phyloP scores from a whole-genome alignment of 1,140 invertebrate species.

The Aphis craccivora region DNA sequence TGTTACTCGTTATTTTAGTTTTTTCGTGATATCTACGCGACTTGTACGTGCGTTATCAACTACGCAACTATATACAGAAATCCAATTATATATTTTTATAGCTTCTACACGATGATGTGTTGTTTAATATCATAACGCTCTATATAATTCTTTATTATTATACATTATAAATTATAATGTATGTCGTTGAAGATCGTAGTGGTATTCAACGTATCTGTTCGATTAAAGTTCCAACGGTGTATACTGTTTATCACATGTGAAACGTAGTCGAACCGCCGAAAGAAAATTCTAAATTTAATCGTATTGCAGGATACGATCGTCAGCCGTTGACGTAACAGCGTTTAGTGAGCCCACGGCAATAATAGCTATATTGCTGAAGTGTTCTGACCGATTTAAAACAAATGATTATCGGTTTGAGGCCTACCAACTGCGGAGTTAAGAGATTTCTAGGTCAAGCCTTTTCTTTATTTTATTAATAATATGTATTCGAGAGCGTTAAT shows the following conservation, averaged over 20 bases:
- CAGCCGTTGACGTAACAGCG: background rate
- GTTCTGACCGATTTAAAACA: slow-evolving; percentile 19
- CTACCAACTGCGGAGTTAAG: background rate
- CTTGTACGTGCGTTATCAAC: background rate
- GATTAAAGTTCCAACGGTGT: background rate
- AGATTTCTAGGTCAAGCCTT: slow-evolving; percentile 36
- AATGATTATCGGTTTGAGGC: background rate
- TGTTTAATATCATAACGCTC: background rate
- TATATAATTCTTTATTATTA: background rate
- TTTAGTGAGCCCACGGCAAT: background rate
- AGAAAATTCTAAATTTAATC: slow-evolving; percentile 13
- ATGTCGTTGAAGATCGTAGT: background rate
- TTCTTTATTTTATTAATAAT: background rate
- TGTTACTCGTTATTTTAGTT: background rate
- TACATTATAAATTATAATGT: background rate
- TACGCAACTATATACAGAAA: background rate
- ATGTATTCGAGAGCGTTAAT: background rate
- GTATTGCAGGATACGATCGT: background rate
- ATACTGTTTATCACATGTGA: background rate
- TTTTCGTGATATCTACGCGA: background rate
- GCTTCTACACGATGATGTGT: background rate
- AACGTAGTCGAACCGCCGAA: background rate
- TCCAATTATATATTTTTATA: slow-evolving; percentile 6
- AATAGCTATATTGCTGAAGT: background rate
- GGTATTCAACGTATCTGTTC: background rate